phyloP scores from a whole-genome alignment of 2,797 vertebrate genomes.

The Lagodon rhomboides region DNA sequence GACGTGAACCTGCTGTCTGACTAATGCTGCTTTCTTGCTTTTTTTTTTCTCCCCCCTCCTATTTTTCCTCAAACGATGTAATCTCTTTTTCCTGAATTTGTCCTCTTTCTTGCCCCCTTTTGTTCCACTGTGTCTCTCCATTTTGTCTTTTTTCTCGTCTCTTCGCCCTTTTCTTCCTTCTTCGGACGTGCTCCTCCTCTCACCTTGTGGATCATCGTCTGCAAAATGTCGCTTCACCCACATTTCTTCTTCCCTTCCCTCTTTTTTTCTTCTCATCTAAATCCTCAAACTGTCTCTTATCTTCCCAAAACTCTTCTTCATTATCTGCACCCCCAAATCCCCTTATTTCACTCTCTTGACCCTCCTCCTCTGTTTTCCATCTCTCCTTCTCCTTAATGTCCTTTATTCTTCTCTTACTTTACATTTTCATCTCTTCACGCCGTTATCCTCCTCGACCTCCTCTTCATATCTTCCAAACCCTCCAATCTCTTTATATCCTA shows the following conservation, averaged over 20 bases:
- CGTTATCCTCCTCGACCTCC: background rate
- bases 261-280: background rate
- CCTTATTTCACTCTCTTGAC: no score
- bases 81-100: constrained; percentile 37
- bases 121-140: background rate
- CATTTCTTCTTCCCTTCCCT: background rate
- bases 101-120: constrained; percentile 20
- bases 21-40: constrained; percentile 77
- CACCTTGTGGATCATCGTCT: constrained; percentile 23
- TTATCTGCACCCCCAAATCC: background rate
- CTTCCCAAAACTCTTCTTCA: background rate
- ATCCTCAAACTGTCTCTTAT: constrained; percentile 13
- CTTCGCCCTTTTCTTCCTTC: background rate
- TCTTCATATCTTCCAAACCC: background rate
- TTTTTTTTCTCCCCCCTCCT: constrained; percentile 24
- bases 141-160: background rate
- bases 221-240: background rate
- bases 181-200: no score
- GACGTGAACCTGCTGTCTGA: constrained; percentile 40
- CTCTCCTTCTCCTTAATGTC: background rate
- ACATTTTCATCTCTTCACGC: background rate
- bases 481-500: background rate
- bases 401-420: background rate
- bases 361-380: background rate
- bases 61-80: constrained; percentile 26